phyloP scores from a whole-genome alignment of 2,888 invertebrate species.

The Pterostichus niger region DNA sequence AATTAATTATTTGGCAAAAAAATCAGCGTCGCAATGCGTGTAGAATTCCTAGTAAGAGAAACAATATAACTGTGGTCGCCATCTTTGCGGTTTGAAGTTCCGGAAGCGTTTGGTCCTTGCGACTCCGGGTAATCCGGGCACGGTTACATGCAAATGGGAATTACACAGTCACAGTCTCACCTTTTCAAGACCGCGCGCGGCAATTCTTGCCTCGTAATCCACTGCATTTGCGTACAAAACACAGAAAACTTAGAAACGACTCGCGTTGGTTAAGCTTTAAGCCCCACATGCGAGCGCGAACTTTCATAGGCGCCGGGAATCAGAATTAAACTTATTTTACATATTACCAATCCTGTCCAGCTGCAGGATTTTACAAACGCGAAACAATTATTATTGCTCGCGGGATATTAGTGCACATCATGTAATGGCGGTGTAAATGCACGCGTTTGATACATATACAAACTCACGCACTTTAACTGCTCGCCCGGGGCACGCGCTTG shows the following conservation, averaged over 20 bases:
- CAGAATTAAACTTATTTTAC: too few species aligned
- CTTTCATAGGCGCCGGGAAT: conserved; percentile 65
- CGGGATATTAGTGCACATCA: not conserved
- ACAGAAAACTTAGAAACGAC: conserved; percentile 46
- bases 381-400: too few species aligned
- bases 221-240: conserved; percentile 59
- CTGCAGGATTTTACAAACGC: too few species aligned
- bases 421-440: not conserved
- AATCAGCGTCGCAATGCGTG: too few species aligned
- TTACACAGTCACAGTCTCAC: conserved; percentile 10
- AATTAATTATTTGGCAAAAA: too few species aligned
- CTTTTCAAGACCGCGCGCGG: not conserved
- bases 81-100: too few species aligned
- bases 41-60: too few species aligned
- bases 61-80: too few species aligned
- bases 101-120: too few species aligned
- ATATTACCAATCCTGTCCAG: too few species aligned
- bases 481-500: too few species aligned
- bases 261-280: not conserved
- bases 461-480: not conserved
- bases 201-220: conserved; percentile 60
- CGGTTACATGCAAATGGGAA: conserved; percentile 41
- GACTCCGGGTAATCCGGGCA: conserved; percentile 7
- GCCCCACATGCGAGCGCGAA: conserved; percentile 6
- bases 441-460: not conserved